Evolutionary conservation across 2,113 vertebrate genomes (phyloP).

Genomic region (Phodopus roborovskii): DNA sequence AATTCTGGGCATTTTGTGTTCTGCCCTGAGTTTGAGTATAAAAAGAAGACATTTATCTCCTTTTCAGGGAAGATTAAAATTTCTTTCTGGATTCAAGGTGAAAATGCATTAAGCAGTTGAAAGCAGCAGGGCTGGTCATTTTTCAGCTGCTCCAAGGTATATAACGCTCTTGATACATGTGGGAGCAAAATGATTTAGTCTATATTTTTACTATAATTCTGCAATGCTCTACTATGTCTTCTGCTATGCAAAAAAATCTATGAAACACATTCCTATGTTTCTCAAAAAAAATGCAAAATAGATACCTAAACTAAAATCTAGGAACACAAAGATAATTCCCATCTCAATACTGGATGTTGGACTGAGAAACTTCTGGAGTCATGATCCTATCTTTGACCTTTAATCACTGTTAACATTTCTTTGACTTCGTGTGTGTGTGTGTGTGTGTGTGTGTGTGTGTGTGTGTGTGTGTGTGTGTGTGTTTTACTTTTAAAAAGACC

Average conservation of each 20-base stretch:
- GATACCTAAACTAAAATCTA: slow-evolving; percentile 31
- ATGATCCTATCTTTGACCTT: neutral
- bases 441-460: too few relatives aligned
- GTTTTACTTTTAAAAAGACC: neutral
- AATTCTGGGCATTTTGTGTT: neutral
- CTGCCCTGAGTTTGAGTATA: neutral
- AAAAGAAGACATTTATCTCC: neutral
- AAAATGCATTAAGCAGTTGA: neutral
- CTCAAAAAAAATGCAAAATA: slow-evolving; percentile 15
- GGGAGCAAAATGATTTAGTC: neutral
- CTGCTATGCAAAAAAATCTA: neutral
- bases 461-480: too few relatives aligned
- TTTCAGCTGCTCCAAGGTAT: neutral
- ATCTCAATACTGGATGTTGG: neutral
- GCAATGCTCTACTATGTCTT: neutral
- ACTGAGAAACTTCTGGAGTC: neutral
- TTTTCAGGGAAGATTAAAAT: neutral
- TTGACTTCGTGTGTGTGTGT: neutral
- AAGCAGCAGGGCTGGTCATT: neutral
- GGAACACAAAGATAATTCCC: slow-evolving; percentile 17
- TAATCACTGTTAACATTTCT: neutral
- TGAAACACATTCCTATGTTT: neutral
- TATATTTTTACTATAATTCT: neutral
- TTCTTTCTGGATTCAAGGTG: neutral
- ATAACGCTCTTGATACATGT: too few relatives aligned